Evolutionary conservation across 2,888 invertebrate species (phyloP).

Genomic region (Lutraria lutraria): DNA sequence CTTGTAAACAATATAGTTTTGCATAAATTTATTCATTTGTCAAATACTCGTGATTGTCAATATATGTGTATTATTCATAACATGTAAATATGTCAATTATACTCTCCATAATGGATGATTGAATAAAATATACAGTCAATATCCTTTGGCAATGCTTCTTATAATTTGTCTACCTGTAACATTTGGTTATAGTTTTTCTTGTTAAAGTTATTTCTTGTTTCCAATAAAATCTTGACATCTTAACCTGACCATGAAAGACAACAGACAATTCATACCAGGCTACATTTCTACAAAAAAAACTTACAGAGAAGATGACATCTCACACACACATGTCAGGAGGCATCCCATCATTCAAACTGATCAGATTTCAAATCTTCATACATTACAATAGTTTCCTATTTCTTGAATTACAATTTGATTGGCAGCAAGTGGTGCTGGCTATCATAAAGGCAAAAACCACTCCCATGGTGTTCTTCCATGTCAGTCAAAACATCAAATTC

Average conservation of each 20-base stretch:
- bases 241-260: slow-evolving; percentile 24
- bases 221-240: slow-evolving; percentile 29
- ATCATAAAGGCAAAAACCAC: not conserved
- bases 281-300: not conserved
- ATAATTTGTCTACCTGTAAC: no score
- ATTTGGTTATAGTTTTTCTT: not conserved
- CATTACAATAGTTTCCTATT: not conserved
- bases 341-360: not conserved
- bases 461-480: not conserved
- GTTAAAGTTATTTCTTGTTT: not conserved
- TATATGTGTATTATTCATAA: no score
- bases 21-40: no score
- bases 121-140: not conserved
- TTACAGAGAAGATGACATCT: slow-evolving; percentile 33
- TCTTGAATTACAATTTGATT: not conserved
- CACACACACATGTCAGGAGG: slow-evolving; percentile 19
- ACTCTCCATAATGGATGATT: no score
- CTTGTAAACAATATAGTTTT: no score
- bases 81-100: no score
- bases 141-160: no score
- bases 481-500: slow-evolving; percentile 1
- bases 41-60: no score
- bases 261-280: not conserved
- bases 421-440: not conserved
- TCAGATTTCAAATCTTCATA: not conserved